Base-by-base conservation (phyloP, 2,888 invertebrate species). In the Spodoptera picta region DNA sequence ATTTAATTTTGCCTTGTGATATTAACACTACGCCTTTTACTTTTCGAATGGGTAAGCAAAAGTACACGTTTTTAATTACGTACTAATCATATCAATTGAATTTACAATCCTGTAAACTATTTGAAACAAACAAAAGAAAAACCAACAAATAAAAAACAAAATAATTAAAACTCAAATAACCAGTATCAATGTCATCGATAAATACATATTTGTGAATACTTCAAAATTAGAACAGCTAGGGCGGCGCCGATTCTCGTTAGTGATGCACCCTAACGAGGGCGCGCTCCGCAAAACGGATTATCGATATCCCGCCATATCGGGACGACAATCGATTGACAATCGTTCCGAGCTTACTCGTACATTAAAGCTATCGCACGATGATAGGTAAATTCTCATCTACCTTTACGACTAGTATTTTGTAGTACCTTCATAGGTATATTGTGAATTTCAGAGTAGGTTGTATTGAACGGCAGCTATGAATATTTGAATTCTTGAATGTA, bases 221-320 rank as follows among this genome's bases (percentile, higher is more conserved):
- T 66, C 69, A 65, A 79, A 79, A 77, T 79, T 75, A 80, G 80
- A 73, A 75, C 78, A 56, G 69, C 67, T 75, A 78, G 70, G 66
- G 68, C 54, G 70, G 70, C 67, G 65, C 67, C 78, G 60, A 68
- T 69, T 66, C 76, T 79, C 81, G 79, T 80, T 80, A 81, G 74
- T 75, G 76, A 80, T 80, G 81, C 79, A 80, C 79, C 79, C 77
- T 80, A 80, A 80, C 79, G 79, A 80, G 81, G 71, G 67, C 79
- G 69, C 80, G 78, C 80, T 65, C 71, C 69, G 55, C 74, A 76
- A 80, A 80, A 70, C 79, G 76, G 81, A 79, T 80, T 79, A 80
- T 78, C 81, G 81, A 79, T 80, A 80, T 64, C 69, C 72, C 65
- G 73, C 70, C 75, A 80, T 78, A 76, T 76, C 77, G 60, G 62